Percentiles rank a stretch among this genome's conserved stretches.
These are phyloP conservation scores for Oryzias celebensis DNA, from an alignment of 2,113 vertebrate genomes.

Conservation along the genomic window DNA sequence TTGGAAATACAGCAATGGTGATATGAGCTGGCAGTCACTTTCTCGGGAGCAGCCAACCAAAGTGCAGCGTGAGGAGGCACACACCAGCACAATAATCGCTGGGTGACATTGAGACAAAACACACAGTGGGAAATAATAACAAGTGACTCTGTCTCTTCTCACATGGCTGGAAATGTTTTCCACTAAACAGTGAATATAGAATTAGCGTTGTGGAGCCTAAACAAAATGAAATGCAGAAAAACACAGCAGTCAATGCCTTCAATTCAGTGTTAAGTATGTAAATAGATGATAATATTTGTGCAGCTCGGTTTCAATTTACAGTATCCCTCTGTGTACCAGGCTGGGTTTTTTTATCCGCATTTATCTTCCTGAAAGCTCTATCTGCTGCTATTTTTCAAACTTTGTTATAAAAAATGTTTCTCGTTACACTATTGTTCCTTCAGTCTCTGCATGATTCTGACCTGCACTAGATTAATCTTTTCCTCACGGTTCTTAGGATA, in stretches of 20 bases:
- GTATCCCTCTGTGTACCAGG: constrained; percentile 26
- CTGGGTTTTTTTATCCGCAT: constrained; percentile 18
- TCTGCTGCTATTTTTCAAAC: constrained; percentile 43
- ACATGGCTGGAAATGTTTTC: constrained; percentile 10
- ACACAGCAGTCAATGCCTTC: not conserved
- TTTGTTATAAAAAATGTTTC: constrained; percentile 18
- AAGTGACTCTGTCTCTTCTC: constrained; percentile 17
- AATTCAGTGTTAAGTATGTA: constrained; percentile 41
- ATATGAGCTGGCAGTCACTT: constrained; percentile 39
- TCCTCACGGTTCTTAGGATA: constrained; percentile 18
- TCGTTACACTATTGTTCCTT: not conserved
- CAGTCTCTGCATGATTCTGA: not conserved
- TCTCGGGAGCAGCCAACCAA: constrained; percentile 51
- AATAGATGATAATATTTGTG: constrained; percentile 48
- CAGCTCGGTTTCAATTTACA: constrained; percentile 24
- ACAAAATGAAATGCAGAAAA: constrained; percentile 13
- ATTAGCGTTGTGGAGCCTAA: constrained; percentile 19
- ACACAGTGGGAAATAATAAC: constrained; percentile 41
- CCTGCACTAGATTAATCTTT: constrained; percentile 23
- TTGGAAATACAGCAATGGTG: constrained; percentile 32
- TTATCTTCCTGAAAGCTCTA: constrained; percentile 37
- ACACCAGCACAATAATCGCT: constrained; percentile 39
- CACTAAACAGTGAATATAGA: constrained; percentile 19
- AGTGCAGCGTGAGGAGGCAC: constrained; percentile 35
- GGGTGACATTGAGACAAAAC: constrained; percentile 57